Evolutionary conservation across 1,140 invertebrate genomes (phyloP).

Genomic region (Trinorchestia longiramus): DNA sequence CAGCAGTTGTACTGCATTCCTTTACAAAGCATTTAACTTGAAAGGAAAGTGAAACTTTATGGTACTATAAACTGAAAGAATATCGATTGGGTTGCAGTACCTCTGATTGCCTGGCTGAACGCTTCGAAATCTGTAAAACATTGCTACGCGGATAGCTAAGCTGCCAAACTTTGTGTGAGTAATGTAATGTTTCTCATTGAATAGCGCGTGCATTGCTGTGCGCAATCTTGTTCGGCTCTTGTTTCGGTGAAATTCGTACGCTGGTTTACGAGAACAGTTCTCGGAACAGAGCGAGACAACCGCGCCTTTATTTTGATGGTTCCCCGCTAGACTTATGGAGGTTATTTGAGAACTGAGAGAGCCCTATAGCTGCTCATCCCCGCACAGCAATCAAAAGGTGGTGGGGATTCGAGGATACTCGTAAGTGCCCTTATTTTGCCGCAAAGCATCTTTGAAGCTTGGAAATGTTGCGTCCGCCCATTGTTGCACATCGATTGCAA

Average conservation of each 20-base stretch:
- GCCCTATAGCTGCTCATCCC: neutral
- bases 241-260: neutral
- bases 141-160: neutral
- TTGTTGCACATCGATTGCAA: slow-evolving; percentile 10
- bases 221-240: neutral
- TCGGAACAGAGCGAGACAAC: neutral
- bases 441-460: neutral
- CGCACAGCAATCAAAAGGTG: neutral
- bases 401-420: neutral
- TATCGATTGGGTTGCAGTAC: neutral
- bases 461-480: neutral
- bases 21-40: neutral
- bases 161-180: neutral
- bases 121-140: neutral
- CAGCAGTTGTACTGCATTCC: neutral
- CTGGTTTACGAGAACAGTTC: neutral
- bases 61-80: neutral
- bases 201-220: neutral
- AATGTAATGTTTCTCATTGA: neutral
- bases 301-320: neutral
- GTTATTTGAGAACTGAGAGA: neutral
- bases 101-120: neutral
- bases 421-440: neutral
- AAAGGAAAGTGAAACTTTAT: neutral
- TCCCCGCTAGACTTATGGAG: neutral